Evolutionary conservation across 2,888 invertebrate genomes (phyloP).

Genomic region (Dryadula phaetusa): DNA sequence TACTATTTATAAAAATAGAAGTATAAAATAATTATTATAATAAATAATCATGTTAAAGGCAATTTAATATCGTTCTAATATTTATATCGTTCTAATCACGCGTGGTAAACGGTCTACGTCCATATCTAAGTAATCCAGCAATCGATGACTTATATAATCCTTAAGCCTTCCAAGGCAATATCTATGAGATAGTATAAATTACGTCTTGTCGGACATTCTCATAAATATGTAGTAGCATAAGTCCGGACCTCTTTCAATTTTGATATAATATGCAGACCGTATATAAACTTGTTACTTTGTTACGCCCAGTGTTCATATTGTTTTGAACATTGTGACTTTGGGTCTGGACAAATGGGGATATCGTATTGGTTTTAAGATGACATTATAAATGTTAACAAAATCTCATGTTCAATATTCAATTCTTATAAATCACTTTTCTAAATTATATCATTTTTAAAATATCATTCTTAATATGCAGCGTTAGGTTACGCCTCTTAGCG

Average conservation of each 20-base stretch:
- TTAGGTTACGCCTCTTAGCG: too few species aligned
- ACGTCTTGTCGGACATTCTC: slow-evolving; percentile 50
- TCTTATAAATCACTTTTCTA: too few species aligned
- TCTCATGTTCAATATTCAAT: too few species aligned
- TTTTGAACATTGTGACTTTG: slow-evolving; percentile 27
- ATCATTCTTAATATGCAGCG: too few species aligned
- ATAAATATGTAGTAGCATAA: slow-evolving; percentile 53
- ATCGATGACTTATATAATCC: slow-evolving; percentile 44
- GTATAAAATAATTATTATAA: too few species aligned
- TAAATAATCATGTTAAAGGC: too few species aligned
- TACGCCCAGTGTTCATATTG: slow-evolving; percentile 23
- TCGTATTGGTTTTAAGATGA: slow-evolving; percentile 9
- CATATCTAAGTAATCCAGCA: slow-evolving; percentile 41
- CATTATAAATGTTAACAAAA: slow-evolving; percentile 4
- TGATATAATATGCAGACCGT: slow-evolving; percentile 45
- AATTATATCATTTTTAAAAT: too few species aligned
- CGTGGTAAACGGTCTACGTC: background rate
- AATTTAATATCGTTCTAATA: too few species aligned
- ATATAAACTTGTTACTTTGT: slow-evolving; percentile 26
- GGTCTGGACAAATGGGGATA: background rate
- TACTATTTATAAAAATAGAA: too few species aligned
- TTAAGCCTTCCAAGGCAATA: slow-evolving; percentile 46
- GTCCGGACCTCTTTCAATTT: slow-evolving; percentile 45
- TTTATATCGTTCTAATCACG: too few species aligned
- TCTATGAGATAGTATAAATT: slow-evolving; percentile 52